phyloP scores from a whole-genome alignment of 2,888 invertebrate genomes.

The Ormyrus pomaceus region DNA sequence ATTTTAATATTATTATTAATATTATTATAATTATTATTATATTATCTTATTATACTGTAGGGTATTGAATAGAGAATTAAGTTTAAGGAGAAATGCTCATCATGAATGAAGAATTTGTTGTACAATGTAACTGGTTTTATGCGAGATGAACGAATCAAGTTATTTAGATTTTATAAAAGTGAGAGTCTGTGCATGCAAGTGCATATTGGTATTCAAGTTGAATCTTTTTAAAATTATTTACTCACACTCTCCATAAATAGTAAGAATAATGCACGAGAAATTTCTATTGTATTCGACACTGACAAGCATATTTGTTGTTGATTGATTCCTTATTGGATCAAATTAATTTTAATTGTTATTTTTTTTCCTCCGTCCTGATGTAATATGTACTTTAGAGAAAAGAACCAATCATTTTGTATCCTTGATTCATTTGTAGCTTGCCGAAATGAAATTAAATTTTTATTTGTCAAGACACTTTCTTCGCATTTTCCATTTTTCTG shows the following conservation, averaged over 20 bases:
- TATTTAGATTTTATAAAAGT: conserved; percentile 57
- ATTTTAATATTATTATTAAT: conserved; percentile 47
- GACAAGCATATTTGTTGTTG: conserved; percentile 47
- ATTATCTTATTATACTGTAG: conserved; percentile 52
- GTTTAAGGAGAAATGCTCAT: conserved; percentile 49
- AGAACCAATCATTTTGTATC: conserved; percentile 50
- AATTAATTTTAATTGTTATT: conserved; percentile 49
- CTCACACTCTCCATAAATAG: conserved; percentile 26
- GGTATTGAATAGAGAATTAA: conserved; percentile 51
- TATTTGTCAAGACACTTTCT: conserved; percentile 55
- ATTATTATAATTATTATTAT: conserved; percentile 48
- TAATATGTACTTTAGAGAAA: conserved; percentile 47
- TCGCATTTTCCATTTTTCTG: conserved; percentile 48
- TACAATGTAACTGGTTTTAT: conserved; percentile 57
- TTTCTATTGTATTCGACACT: conserved; percentile 52
- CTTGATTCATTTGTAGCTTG: conserved; percentile 58
- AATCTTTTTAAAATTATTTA: conserved; percentile 48
- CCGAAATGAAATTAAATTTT: conserved; percentile 59
- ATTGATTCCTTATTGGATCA: conserved; percentile 43
- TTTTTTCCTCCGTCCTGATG: conserved; percentile 54
- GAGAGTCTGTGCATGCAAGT: conserved; percentile 50
- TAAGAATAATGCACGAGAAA: conserved; percentile 46
- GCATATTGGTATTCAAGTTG: conserved; percentile 47
- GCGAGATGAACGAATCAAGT: conserved; percentile 57
- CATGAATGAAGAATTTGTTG: conserved; percentile 55